Base-by-base conservation (phyloP, 2,888 invertebrate genomes). In the Drosophila nigricruria region DNA sequence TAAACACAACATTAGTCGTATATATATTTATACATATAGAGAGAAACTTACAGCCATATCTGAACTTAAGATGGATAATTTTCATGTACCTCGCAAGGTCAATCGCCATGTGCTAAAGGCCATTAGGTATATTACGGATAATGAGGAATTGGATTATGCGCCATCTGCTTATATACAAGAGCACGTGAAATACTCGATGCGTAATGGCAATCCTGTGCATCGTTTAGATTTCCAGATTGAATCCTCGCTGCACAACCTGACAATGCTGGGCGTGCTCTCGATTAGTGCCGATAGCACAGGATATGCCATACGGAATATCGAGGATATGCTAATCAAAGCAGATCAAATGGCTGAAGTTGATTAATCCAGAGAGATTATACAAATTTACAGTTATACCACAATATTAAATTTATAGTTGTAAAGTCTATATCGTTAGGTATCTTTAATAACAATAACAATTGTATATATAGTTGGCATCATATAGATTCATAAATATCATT, bases 21-120 rank as follows among this genome's bases (percentile, higher is more conserved):
- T 16, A 45, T 1, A 45, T 10, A 12, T 2, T 30, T 18, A 45
- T 5, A 30, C 0, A 18, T 0, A 49, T 0, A 27, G 0, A 16
- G n/a, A 47, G n/a, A 27, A 18, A 40, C 40, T 9, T 18, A 18
- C 18, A 18, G 18, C 40, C 34, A 23, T 34, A 16, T 9, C 18
- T 25, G 12, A 4, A 5, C 18, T 10, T 5, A 40, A 47, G 69
- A 90, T 90, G 90, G 89, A 90, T 66, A 65, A 66, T 30, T 90
- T 82, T 53, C 69, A 63, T 25, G 81, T 90, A 3, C 89, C 89
- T 0, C 82, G 82, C 53, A 90, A 88, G 67, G 77, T 90, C 2
- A 90, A 90, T 73, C 84, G 90, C 6, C 90, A 90, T 70, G 90
- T 90, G 9, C 47, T 90, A 0, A 89, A 83, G 61, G 90, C 90